Evolutionary conservation across 2,888 invertebrate species (phyloP).

Genomic region (Oithona nana): DNA sequence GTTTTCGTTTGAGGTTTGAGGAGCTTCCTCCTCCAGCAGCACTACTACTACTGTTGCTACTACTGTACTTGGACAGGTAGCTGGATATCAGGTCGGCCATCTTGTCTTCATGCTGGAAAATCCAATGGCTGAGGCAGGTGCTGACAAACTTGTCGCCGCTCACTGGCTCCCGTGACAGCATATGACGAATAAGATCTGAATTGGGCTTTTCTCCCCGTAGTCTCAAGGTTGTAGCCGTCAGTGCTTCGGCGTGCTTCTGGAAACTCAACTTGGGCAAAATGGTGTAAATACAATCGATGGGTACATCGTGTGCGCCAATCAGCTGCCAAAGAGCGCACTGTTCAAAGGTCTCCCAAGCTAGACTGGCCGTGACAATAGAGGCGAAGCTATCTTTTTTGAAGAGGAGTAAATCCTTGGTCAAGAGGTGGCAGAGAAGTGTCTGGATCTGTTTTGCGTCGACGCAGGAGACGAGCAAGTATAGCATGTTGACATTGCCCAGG

Average conservation of each 20-base stretch:
- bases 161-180: slow-evolving; percentile 30
- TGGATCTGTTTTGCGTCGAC: slow-evolving; percentile 77
- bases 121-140: slow-evolving; percentile 81
- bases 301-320: slow-evolving; percentile 76
- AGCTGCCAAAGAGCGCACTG: slow-evolving; percentile 95
- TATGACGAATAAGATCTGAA: slow-evolving; percentile 28
- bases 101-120: slow-evolving; percentile 73
- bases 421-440: slow-evolving; percentile 68
- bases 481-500: slow-evolving; percentile 57
- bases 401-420: slow-evolving; percentile 26
- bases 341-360: slow-evolving; percentile 91
- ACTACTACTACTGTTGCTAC: slow-evolving; percentile 20
- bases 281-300: slow-evolving; percentile 69
- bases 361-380: slow-evolving; percentile 54
- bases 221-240: slow-evolving; percentile 70
- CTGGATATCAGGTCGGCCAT: slow-evolving; percentile 33
- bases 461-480: slow-evolving; percentile 72
- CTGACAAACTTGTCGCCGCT: slow-evolving; percentile 46
- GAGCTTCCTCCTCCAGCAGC: not conserved
- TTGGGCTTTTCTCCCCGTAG: slow-evolving; percentile 43
- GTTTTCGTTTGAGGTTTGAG: not conserved
- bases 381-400: slow-evolving; percentile 41
- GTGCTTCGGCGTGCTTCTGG: slow-evolving; percentile 72
- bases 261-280: slow-evolving; percentile 58
- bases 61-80: slow-evolving; percentile 19